Base-by-base conservation (phyloP, 2,888 invertebrate species). In the Zelleria hepariella region DNA sequence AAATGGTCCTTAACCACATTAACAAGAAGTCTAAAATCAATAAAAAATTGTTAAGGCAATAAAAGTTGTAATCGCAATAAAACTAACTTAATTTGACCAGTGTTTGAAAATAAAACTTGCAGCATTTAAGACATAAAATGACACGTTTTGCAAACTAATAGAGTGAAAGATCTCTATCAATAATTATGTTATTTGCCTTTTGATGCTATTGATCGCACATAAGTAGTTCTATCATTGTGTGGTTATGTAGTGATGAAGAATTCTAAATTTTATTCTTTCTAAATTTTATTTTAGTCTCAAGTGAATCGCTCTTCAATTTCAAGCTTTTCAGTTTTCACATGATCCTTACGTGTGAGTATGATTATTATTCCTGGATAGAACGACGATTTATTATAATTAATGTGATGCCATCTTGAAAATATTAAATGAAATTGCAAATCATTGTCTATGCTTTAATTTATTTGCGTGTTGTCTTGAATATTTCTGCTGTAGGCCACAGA, bases 1-100 rank as follows among this genome's bases (percentile, higher is more conserved):
- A 10, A 42, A 42, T 42, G 4, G 32, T 15, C 32, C 10, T 42
- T 42, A 15, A 15, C 15, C 10, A 10, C 15, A 3, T 15, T 15
- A 42, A 42, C 32, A 42, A 15, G 15, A 42, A 42, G 32, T 42
- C 32, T 10, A 42, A 15, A 42, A 42, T 42, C 15, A 10, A 42
- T 15, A 10, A 15, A 15, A 15, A 15, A 15, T 42, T 15, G 70
- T 72, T 75, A 74, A 74, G 71, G 70, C 79, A 79, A 73, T 77
- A 15, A 42, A 42, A 72, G 56, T 32, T 21, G 23, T 73, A 72
- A 68, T 69, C 68, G 60, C 55, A 62, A 60, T 60, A 42, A 60
- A 60, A 64, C 75, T 76, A 76, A 65, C 68, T 63, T 69, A 66
- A 61, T 58, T 62, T 70, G 75, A 69, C 62, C 75, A 65, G 10